Conservation (phyloP, 2,113 vertebrate genomes). For the Plotosus lineatus region DNA sequence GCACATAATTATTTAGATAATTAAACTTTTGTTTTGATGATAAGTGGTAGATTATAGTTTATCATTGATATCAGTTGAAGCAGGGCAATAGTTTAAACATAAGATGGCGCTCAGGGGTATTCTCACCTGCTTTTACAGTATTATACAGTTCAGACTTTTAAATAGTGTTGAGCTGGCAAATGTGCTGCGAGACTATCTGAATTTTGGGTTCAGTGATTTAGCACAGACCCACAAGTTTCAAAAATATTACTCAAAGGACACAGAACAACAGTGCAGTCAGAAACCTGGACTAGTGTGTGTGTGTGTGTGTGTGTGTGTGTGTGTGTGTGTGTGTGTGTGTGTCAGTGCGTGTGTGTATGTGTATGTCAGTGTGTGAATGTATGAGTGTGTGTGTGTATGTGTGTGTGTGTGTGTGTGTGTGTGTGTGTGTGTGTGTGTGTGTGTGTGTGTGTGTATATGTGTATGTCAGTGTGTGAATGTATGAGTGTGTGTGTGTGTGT, state of each 20-base stretch:
- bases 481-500: slow-evolving; percentile 27
- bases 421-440: background rate
- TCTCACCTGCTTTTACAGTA: too few species aligned
- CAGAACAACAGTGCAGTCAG: too few species aligned
- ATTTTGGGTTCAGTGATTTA: background rate
- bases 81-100: background rate
- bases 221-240: background rate
- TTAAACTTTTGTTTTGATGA: background rate
- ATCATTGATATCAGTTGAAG: background rate
- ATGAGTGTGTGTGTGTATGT: background rate
- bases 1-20: background rate
- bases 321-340: background rate
- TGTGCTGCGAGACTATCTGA: background rate
- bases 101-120: slow-evolving; percentile 35
- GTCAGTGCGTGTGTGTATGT: too few species aligned
- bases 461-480: background rate
- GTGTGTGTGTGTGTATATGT: background rate
- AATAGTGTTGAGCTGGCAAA: slow-evolving; percentile 4
- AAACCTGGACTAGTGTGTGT: background rate
- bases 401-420: background rate
- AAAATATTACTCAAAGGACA: too few species aligned
- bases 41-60: background rate
- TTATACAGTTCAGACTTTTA: background rate
- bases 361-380: too few species aligned
- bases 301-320: background rate